phyloP scores from a whole-genome alignment of 2,797 vertebrate genomes.

The Podargus strigoides region DNA sequence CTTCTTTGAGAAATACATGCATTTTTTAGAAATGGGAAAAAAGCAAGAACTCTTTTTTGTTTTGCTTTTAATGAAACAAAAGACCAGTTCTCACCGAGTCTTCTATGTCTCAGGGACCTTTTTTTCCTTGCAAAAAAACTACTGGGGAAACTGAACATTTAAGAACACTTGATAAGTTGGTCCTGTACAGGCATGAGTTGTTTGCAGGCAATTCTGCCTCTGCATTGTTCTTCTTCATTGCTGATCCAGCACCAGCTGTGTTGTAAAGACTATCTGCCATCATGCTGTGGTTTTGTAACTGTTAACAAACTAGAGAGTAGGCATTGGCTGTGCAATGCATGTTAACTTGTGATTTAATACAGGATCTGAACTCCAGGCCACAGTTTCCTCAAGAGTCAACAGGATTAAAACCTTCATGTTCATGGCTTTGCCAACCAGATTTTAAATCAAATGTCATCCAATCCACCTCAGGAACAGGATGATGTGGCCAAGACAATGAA shows the following conservation, averaged over 20 bases:
- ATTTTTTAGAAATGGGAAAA: not conserved
- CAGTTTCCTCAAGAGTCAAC: conserved; percentile 6
- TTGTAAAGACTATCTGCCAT: not conserved
- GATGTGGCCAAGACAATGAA: not conserved
- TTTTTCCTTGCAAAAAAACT: not conserved
- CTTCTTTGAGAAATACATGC: not conserved
- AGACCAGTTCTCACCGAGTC: not conserved
- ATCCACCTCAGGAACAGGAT: not conserved
- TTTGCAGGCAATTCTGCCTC: not conserved
- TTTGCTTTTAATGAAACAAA: not conserved
- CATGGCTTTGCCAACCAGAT: not conserved
- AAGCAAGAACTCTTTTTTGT: rapidly evolving
- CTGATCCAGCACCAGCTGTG: not conserved
- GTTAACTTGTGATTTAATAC: not conserved
- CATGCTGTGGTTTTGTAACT: not conserved
- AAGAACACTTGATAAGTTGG: not conserved
- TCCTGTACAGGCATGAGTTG: not conserved
- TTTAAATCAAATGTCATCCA: not conserved
- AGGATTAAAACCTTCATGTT: not conserved
- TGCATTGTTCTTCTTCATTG: not conserved
- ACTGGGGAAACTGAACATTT: not conserved
- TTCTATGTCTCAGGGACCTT: not conserved
- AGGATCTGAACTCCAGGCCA: not conserved
- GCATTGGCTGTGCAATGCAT: not conserved
- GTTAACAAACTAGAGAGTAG: not conserved